Evolutionary conservation across 2,888 invertebrate species (phyloP).

Genomic region (Latheticus oryzae): DNA sequence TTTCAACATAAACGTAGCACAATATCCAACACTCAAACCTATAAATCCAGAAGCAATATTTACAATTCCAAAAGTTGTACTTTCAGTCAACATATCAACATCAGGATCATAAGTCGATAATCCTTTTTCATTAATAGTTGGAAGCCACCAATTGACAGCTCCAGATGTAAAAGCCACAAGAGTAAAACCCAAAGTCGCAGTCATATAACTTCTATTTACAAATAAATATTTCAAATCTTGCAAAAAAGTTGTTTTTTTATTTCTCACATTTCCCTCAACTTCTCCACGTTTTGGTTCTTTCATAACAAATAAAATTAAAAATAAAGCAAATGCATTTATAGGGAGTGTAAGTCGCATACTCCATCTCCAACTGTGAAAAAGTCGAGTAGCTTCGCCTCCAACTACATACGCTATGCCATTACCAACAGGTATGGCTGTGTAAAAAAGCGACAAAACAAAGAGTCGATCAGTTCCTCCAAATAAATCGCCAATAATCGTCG

Average conservation of each 20-base stretch:
- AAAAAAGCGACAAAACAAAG: neutral
- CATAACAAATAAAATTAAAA: neutral
- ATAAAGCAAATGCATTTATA: neutral
- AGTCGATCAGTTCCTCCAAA: neutral
- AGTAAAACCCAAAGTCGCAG: neutral
- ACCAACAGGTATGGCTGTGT: slow-evolving; percentile 8
- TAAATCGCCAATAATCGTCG: slow-evolving; percentile 15
- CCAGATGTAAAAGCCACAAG: neutral
- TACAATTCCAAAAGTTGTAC: neutral
- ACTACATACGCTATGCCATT: slow-evolving; percentile 2
- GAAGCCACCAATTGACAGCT: slow-evolving; percentile 6
- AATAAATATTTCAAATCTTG: slow-evolving; percentile 2
- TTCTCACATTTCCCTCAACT: neutral
- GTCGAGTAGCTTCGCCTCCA: neutral
- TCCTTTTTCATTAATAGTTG: neutral
- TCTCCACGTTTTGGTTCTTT: neutral
- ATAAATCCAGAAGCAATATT: neutral
- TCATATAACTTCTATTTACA: slow-evolving; percentile 1
- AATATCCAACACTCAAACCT: neutral
- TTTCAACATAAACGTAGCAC: neutral
- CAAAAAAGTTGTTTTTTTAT: neutral
- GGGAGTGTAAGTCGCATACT: slow-evolving; percentile 1
- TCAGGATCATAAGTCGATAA: neutral
- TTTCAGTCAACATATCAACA: neutral
- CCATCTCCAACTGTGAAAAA: neutral